A percentile compares a stretch with the other conserved stretches of the same genome.
Conservation (phyloP, 2,888 invertebrate species). For the Metalampra italica region DNA sequence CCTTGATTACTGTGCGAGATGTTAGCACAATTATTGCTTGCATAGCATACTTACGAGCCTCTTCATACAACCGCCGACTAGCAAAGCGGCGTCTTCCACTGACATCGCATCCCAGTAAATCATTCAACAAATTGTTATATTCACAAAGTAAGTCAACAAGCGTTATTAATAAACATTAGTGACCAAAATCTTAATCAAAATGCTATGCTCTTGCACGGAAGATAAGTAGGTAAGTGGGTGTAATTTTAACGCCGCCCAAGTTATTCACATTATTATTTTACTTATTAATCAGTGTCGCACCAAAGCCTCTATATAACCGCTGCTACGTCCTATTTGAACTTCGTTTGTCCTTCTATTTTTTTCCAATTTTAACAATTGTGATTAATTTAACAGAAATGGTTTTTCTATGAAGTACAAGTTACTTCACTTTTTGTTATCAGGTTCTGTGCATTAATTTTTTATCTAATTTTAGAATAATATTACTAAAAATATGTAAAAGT, state of each 20-base stretch:
- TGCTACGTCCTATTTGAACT: slow-evolving; percentile 1
- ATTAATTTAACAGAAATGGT: background rate
- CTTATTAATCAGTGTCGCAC: slow-evolving; percentile 14
- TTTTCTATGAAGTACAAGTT: background rate
- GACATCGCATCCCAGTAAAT: slow-evolving; percentile 22
- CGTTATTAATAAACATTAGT: slow-evolving; percentile 39
- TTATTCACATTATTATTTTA: slow-evolving; percentile 9
- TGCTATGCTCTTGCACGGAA: slow-evolving; percentile 28
- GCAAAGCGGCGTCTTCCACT: slow-evolving; percentile 20
- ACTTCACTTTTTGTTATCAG: too few species aligned
- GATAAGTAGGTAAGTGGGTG: slow-evolving; percentile 12
- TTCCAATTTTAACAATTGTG: slow-evolving; percentile 2
- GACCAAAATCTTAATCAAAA: slow-evolving; percentile 28
- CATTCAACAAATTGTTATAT: slow-evolving; percentile 14
- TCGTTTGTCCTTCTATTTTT: slow-evolving; percentile 1
- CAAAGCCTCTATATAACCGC: slow-evolving; percentile 20
- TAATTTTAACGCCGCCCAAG: slow-evolving; percentile 5
- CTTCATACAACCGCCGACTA: slow-evolving; percentile 26
- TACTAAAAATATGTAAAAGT: too few species aligned
- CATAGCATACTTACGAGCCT: slow-evolving; percentile 18
- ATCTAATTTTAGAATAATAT: too few species aligned
- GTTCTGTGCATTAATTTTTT: too few species aligned
- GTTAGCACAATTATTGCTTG: slow-evolving; percentile 26
- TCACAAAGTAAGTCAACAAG: slow-evolving; percentile 40
- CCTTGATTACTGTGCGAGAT: slow-evolving; percentile 16